A percentile compares a stretch with the other conserved stretches of the same genome.
Evolutionary conservation across 2,113 vertebrate species (phyloP).

Genomic region (Phycodurus eques): DNA sequence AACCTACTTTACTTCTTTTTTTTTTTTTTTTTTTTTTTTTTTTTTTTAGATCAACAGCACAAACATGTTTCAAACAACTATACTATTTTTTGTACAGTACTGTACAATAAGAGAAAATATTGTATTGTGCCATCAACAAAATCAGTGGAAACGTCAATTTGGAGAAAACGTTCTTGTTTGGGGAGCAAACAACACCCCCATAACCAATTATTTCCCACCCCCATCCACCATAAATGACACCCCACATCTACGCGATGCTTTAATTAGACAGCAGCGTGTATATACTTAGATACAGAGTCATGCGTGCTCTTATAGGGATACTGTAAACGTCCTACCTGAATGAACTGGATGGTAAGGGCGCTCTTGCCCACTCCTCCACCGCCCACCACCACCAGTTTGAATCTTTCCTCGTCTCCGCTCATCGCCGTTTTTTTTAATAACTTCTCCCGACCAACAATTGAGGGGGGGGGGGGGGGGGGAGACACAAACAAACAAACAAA

Average conservation of each 20-base stretch:
- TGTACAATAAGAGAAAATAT: no score
- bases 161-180: neutral
- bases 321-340: conserved; percentile 75
- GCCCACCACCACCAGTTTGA: conserved; percentile 91
- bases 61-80: no score
- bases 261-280: neutral
- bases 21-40: no score
- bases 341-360: conserved; percentile 93
- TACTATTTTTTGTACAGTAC: no score
- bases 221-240: neutral
- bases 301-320: neutral
- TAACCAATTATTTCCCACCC: neutral
- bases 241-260: neutral
- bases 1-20: no score
- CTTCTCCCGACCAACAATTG: neutral
- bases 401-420: conserved; percentile 81
- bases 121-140: neutral
- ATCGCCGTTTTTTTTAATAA: conserved; percentile 35
- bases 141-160: neutral
- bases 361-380: conserved; percentile 92
- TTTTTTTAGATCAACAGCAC: no score
- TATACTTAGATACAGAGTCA: neutral
- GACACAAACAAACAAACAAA: neutral
- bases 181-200: neutral
- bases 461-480: no score